Conservation (phyloP, 2,113 vertebrate species). For the Ctenodactylus gundi region DNA sequence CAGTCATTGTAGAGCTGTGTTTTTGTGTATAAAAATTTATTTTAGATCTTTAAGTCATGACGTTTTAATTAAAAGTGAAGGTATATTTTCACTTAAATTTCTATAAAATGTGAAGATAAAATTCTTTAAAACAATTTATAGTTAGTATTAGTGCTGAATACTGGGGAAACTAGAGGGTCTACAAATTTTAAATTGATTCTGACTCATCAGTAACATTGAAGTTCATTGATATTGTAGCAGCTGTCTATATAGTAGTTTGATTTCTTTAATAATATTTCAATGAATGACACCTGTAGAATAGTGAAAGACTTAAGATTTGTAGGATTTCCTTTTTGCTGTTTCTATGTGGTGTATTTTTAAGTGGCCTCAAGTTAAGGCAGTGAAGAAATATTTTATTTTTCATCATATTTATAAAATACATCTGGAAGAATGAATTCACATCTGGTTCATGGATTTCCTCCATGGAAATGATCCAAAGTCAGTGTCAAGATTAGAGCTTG, state of each 20-base stretch:
- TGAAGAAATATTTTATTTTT: slow-evolving; percentile 67
- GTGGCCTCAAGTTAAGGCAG: slow-evolving; percentile 41
- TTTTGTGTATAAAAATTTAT: slow-evolving; percentile 44
- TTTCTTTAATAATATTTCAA: slow-evolving; percentile 35
- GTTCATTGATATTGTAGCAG: background rate
- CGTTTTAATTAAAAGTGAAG: slow-evolving; percentile 43
- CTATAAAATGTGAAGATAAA: slow-evolving; percentile 35
- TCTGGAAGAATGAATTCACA: slow-evolving; percentile 83
- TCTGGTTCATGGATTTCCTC: slow-evolving; percentile 86
- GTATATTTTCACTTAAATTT: slow-evolving; percentile 9
- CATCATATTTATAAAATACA: slow-evolving; percentile 79
- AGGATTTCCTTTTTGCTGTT: slow-evolving; percentile 47
- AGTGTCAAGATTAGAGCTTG: slow-evolving; percentile 84
- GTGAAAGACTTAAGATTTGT: slow-evolving; percentile 8
- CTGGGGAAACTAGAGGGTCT: background rate
- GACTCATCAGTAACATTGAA: slow-evolving; percentile 18
- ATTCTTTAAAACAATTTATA: slow-evolving; percentile 21
- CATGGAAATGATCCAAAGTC: slow-evolving; percentile 85
- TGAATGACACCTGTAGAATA: background rate
- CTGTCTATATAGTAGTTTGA: background rate
- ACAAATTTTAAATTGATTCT: slow-evolving; percentile 30
- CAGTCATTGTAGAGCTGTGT: background rate
- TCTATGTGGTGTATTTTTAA: slow-evolving; percentile 53
- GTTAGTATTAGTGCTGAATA: slow-evolving; percentile 29
- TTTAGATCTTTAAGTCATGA: slow-evolving; percentile 20